A percentile compares a stretch with the other conserved stretches of the same genome.
Conservation (phyloP, 2,888 invertebrate species). For the Aproaerema taeniolella region DNA sequence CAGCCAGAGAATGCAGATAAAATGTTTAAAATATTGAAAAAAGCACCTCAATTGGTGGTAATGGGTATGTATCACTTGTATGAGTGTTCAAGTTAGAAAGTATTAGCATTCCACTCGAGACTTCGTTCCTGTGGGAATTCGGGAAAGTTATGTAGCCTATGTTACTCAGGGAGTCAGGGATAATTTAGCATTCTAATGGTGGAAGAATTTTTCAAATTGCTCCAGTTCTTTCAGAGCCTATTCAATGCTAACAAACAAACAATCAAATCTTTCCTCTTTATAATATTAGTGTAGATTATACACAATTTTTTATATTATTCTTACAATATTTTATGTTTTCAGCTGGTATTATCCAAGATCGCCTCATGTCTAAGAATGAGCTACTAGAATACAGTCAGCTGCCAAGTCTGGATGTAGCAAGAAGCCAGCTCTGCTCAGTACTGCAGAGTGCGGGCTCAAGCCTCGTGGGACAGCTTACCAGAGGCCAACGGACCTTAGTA, state of each 20-base stretch:
- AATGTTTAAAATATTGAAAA: slow-evolving; percentile 81
- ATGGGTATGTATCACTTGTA: slow-evolving; percentile 80
- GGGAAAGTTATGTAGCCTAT: too few relatives aligned
- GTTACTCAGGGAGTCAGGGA: too few relatives aligned
- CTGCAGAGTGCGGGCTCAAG: slow-evolving; percentile 81
- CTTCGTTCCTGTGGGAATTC: too few relatives aligned
- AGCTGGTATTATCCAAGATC: slow-evolving; percentile 86
- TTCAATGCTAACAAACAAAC: too few relatives aligned
- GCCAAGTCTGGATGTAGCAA: slow-evolving; percentile 80
- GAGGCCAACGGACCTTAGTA: slow-evolving; percentile 82
- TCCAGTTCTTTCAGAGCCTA: too few relatives aligned
- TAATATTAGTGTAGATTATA: neutral
- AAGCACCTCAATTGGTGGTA: slow-evolving; percentile 82
- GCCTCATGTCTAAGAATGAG: slow-evolving; percentile 82
- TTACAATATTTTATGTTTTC: slow-evolving; percentile 30
- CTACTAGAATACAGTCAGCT: slow-evolving; percentile 81
- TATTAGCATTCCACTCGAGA: too few relatives aligned
- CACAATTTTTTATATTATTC: neutral
- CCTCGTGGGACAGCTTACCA: slow-evolving; percentile 81
- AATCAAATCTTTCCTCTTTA: too few relatives aligned
- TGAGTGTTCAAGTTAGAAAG: too few relatives aligned
- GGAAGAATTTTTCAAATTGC: too few relatives aligned
- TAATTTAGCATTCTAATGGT: too few relatives aligned
- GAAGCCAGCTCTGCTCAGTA: slow-evolving; percentile 82
- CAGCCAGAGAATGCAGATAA: slow-evolving; percentile 78